Evolutionary conservation across 2,888 invertebrate species (phyloP).

Genomic region (Ypsolopha sequella): DNA sequence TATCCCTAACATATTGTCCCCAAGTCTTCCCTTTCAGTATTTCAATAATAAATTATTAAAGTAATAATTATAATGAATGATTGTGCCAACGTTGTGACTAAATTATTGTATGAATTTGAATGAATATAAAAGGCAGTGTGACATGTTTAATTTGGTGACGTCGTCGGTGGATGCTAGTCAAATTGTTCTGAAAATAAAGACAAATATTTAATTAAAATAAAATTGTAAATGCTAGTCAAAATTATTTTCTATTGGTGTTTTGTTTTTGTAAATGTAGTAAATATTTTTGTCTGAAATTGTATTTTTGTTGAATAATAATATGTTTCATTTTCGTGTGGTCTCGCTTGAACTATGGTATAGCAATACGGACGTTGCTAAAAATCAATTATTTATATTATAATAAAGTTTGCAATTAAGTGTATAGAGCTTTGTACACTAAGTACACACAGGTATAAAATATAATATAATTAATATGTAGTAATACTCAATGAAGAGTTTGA

Average conservation of each 20-base stretch:
- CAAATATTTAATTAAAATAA: constrained; percentile 34
- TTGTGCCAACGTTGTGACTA: constrained; percentile 63
- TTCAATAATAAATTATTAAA: constrained; percentile 34
- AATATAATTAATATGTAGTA: constrained; percentile 51
- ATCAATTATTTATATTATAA: constrained; percentile 66
- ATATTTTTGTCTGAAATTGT: constrained; percentile 8
- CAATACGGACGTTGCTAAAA: constrained; percentile 63
- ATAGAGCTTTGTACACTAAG: constrained; percentile 69
- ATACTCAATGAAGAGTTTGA: constrained; percentile 35
- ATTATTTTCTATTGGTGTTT: constrained; percentile 42
- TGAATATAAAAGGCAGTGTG: constrained; percentile 10
- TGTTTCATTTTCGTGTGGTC: constrained; percentile 39
- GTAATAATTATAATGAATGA: constrained; percentile 31
- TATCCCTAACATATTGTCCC: constrained; percentile 55
- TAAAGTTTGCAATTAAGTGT: constrained; percentile 62
- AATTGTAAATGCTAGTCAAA: constrained; percentile 55
- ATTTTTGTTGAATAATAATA: constrained; percentile 9
- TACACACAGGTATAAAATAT: constrained; percentile 63
- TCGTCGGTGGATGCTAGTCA: constrained; percentile 58
- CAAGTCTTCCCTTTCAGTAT: constrained; percentile 65
- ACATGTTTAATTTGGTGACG: constrained; percentile 24
- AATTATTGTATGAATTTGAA: constrained; percentile 30
- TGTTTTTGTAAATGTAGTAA: background rate
- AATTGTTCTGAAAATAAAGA: constrained; percentile 45
- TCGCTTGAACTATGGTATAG: constrained; percentile 51